phyloP scores from a whole-genome alignment of 1,140 invertebrate species.

The Drosophila leontia region DNA sequence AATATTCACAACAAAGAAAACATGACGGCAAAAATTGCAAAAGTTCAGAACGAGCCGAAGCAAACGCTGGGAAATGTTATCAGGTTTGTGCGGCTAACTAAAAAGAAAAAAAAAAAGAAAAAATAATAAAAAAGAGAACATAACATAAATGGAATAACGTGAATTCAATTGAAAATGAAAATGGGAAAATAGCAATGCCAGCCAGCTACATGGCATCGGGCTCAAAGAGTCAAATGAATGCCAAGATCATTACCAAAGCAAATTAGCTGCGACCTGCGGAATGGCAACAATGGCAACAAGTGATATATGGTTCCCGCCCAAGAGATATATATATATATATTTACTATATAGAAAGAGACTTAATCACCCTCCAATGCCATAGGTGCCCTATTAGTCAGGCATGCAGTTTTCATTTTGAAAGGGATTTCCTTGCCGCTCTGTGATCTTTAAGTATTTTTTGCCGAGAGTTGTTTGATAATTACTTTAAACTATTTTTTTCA shows the following conservation, averaged over 20 bases:
- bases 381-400: constrained; percentile 26
- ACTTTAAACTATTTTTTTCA: neutral
- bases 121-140: constrained; percentile 9
- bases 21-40: constrained; percentile 30
- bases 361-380: constrained; percentile 17
- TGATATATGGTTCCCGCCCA: neutral
- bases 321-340: neutral
- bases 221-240: constrained; percentile 34
- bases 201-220: neutral
- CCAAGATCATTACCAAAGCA: constrained; percentile 52
- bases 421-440: constrained; percentile 12
- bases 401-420: constrained; percentile 11
- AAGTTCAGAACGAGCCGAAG: constrained; percentile 24
- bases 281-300: constrained; percentile 16
- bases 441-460: neutral
- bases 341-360: neutral
- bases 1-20: constrained; percentile 19
- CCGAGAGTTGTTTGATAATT: neutral
- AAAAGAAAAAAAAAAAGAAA: neutral
- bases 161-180: constrained; percentile 35
- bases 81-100: neutral
- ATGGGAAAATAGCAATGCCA: constrained; percentile 22
- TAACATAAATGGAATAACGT: constrained; percentile 7
- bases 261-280: constrained; percentile 18
- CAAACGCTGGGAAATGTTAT: constrained; percentile 22